These are phyloP conservation scores for Stichodactyla mertensii DNA, from an alignment of 64 coral and sea anemone species.

Conservation along the genomic window DNA sequence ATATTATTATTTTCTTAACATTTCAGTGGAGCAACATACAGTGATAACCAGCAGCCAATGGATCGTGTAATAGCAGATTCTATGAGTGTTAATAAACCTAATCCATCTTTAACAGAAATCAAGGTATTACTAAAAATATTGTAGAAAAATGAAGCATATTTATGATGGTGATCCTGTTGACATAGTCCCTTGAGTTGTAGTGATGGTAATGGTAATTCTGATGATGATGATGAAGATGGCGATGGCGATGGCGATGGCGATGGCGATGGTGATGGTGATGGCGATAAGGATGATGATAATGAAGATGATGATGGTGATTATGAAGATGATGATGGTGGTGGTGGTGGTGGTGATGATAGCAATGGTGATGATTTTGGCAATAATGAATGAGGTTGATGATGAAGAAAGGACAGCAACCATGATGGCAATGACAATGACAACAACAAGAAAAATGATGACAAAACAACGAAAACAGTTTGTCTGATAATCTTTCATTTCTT, in stretches of 20 bases:
- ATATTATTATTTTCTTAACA: background rate
- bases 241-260: background rate
- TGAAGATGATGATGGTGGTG: background rate
- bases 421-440: background rate
- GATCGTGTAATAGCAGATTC: slow-evolving; percentile 66
- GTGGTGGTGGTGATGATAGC: background rate
- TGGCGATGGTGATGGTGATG: background rate
- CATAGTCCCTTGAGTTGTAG: too few relatives aligned
- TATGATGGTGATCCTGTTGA: too few relatives aligned
- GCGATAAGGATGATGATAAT: too few relatives aligned
- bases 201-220: background rate
- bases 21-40: slow-evolving; percentile 70
- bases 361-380: background rate
- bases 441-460: background rate
- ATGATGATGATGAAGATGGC: background rate
- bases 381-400: too few relatives aligned
- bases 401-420: background rate
- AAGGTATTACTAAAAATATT: slow-evolving; percentile 20
- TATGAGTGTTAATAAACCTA: slow-evolving; percentile 49
- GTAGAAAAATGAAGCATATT: too few relatives aligned
- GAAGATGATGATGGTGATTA: background rate
- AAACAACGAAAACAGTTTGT: background rate
- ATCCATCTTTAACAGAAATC: background rate
- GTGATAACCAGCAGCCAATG: slow-evolving; percentile 75
- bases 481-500: background rate